Conservation (phyloP, 2,797 vertebrate species). For the Sternarchorhynchus goeldii region DNA sequence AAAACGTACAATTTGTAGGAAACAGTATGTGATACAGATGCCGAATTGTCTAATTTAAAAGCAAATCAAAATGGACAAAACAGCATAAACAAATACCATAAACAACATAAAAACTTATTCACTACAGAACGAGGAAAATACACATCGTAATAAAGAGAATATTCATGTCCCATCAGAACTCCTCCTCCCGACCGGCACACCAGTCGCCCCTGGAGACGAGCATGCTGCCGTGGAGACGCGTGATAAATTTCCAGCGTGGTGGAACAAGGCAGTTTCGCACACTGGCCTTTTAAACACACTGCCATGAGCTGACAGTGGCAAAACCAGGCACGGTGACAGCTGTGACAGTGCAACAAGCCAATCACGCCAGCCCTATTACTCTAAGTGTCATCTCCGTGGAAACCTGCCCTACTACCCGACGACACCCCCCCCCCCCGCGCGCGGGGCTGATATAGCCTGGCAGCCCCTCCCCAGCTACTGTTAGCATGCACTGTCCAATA, state of each 20-base stretch:
- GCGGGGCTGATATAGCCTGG: constrained; percentile 27
- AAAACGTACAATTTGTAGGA: too few species aligned
- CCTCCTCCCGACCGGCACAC: neutral
- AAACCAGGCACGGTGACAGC: constrained; percentile 48
- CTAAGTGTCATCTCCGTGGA: constrained; percentile 58
- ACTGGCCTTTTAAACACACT: constrained; percentile 55
- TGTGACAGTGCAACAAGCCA: constrained; percentile 61
- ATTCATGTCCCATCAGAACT: constrained; percentile 18
- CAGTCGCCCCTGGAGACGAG: constrained; percentile 12
- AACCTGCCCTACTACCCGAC: constrained; percentile 27
- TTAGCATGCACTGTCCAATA: constrained; percentile 24
- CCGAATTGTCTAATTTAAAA: neutral
- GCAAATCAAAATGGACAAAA: neutral
- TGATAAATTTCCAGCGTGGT: constrained; percentile 56
- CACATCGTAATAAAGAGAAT: neutral
- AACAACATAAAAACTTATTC: neutral
- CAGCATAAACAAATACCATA: too few species aligned
- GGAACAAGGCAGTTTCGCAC: constrained; percentile 54
- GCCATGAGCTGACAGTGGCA: constrained; percentile 39
- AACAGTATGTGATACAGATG: too few species aligned
- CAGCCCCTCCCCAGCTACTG: constrained; percentile 20
- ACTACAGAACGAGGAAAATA: neutral
- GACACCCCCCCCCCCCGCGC: constrained; percentile 4
- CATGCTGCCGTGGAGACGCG: constrained; percentile 30
- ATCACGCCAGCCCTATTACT: constrained; percentile 59